Base-by-base conservation (phyloP, 2,113 vertebrate species). In the Chionodraco myersi region DNA sequence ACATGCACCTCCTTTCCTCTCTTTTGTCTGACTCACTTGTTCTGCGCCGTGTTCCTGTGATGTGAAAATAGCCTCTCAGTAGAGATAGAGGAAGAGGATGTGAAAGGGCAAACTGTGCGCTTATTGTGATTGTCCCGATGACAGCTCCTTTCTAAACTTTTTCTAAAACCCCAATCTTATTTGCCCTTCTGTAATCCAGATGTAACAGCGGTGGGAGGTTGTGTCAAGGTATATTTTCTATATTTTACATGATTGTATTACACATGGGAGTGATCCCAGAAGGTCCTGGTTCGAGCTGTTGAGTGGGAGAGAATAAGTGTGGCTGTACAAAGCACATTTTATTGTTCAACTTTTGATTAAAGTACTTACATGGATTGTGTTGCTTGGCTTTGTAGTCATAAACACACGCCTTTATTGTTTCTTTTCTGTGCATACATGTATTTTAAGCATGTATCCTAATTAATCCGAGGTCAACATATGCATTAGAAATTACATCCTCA, bases 21-120 rank as follows among this genome's bases (percentile, higher is more conserved):
- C 52, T 63, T 45, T 10, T 41, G 57, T 23, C 88, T 90, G 87
- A 88, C 75, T 85, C 78, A 80, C 72, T 87, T 70, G 65, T 77
- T 85, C 82, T 60, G 57, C 9, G 3, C 21, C 12, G 51, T 79
- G 54, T 75, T 85, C 36, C 63, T 69, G 69, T 57, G 44, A 83
- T 80, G 78, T 78, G 72, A 80, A 75, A 81, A 67, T 80, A 84
- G 70, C 78, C 9, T 45, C 59, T 59, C 3, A 51, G 53, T 77
- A 0, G 54, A 79, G 49, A 13, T 14, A 8, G 76, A 69, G 57
- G 36, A 18, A 21, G 56, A 77, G 48, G 70, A 84, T 72, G 72
- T 54, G 77, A 80, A 71, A 77, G 75, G 77, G 62, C 61, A 88
- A 77, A 63, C 67, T 10, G 77, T 77, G 77, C 63, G 45, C 62